phyloP scores from a whole-genome alignment of 2,797 vertebrate species.

The Lophotriccus pileatus region DNA sequence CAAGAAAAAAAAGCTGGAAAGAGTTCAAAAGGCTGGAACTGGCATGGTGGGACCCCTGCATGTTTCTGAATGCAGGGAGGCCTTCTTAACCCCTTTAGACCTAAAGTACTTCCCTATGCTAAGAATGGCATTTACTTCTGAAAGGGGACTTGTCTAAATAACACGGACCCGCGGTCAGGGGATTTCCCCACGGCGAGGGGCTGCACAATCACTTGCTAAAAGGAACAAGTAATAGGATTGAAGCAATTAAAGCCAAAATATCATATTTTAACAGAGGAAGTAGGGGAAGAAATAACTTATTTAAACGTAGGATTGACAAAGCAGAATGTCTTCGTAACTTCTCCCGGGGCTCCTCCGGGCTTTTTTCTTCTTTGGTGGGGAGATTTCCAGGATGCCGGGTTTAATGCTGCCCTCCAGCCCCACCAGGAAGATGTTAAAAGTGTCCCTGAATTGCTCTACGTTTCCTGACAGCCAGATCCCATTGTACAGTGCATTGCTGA shows the following conservation, averaged over 20 bases:
- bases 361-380: constrained; percentile 29
- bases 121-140: constrained; percentile 77
- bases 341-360: neutral
- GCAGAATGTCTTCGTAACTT: neutral
- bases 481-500: constrained; percentile 66
- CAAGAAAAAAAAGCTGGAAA: constrained; percentile 83
- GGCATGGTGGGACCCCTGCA: constrained; percentile 91
- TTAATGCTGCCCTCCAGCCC: constrained; percentile 5
- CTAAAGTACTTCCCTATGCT: constrained; percentile 75
- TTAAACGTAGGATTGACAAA: constrained; percentile 23
- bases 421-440: constrained; percentile 50
- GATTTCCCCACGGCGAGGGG: constrained; percentile 71
- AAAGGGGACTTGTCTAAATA: constrained; percentile 75
- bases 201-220: constrained; percentile 73
- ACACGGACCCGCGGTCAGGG: constrained; percentile 64
- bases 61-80: constrained; percentile 85
- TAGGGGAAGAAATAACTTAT: constrained; percentile 29
- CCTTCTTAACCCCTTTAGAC: constrained; percentile 90
- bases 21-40: constrained; percentile 86
- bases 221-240: constrained; percentile 69
- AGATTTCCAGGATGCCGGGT: constrained; percentile 5
- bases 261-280: constrained; percentile 44
- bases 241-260: constrained; percentile 67
- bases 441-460: constrained; percentile 62
- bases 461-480: constrained; percentile 53